A percentile compares a stretch with the other conserved stretches of the same genome.
Evolutionary conservation across 2,113 vertebrate species (phyloP).

Genomic region (Mesembrinibis cayennensis): DNA sequence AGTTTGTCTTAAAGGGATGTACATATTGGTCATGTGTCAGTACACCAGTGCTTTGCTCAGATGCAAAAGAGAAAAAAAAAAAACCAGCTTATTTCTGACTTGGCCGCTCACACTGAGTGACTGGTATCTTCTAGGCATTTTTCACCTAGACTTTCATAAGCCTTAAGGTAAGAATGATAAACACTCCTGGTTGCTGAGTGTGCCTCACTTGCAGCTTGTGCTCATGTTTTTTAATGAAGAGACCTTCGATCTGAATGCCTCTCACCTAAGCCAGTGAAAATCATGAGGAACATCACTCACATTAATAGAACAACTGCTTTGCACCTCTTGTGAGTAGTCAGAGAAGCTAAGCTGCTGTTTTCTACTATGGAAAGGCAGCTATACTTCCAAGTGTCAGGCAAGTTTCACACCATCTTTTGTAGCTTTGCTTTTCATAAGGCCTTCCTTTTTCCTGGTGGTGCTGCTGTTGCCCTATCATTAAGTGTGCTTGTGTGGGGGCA

Average conservation of each 20-base stretch:
- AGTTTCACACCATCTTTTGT: neutral
- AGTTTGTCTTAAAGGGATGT: neutral
- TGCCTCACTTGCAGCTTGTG: neutral
- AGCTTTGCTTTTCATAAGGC: neutral
- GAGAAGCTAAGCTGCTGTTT: neutral
- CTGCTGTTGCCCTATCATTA: neutral
- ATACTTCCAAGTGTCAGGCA: neutral
- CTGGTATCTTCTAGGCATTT: neutral
- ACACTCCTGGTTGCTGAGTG: neutral
- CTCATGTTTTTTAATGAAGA: neutral
- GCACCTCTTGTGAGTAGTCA: neutral
- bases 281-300: neutral
- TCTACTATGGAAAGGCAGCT: neutral
- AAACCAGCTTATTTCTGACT: neutral
- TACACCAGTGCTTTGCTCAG: neutral
- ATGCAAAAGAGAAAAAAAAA: neutral
- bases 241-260: neutral
- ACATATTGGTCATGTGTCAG: neutral
- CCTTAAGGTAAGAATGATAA: neutral
- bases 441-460: neutral
- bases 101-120: neutral
- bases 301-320: neutral
- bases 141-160: neutral
- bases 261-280: neutral
- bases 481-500: neutral